Conservation (phyloP, 2,888 invertebrate species). For the Mythimna ferrago region DNA sequence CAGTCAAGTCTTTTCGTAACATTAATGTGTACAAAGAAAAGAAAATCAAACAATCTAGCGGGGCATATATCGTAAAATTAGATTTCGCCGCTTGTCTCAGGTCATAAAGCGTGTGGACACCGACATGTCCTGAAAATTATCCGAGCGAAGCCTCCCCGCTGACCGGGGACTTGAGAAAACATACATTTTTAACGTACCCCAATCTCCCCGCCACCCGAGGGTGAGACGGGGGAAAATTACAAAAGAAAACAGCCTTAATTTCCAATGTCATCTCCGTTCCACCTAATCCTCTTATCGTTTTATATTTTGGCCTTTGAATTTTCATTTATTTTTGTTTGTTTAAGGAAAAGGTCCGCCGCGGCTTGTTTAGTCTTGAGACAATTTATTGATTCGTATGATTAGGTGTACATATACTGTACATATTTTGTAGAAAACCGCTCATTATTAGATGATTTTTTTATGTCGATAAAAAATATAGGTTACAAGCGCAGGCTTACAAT, state of each 20-base stretch:
- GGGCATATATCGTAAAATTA: conserved; percentile 62
- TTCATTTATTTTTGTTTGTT: conserved; percentile 90
- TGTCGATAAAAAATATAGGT: too few relatives aligned
- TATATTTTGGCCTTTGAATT: conserved; percentile 90
- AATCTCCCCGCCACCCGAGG: conserved; percentile 74
- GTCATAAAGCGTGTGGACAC: conserved; percentile 78
- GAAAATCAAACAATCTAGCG: conserved; percentile 45
- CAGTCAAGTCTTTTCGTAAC: not conserved
- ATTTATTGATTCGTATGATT: conserved; percentile 79
- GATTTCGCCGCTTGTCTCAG: conserved; percentile 67
- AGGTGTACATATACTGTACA: conserved; percentile 57
- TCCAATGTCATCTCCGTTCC: conserved; percentile 91
- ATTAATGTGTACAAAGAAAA: conserved; percentile 28
- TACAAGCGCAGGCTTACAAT: not conserved
- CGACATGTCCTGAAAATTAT: conserved; percentile 81
- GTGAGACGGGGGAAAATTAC: conserved; percentile 89
- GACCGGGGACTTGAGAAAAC: conserved; percentile 79
- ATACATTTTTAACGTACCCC: conserved; percentile 88
- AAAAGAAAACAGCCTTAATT: conserved; percentile 91
- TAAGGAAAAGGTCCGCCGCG: conserved; percentile 82
- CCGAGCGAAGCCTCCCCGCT: conserved; percentile 76
- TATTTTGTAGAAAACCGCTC: conserved; percentile 37
- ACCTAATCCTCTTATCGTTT: conserved; percentile 90
- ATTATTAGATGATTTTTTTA: conserved; percentile 6
- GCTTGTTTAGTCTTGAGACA: conserved; percentile 71